Evolutionary conservation across 2,888 invertebrate species (phyloP).

Genomic region (Tetragonula carbonaria): DNA sequence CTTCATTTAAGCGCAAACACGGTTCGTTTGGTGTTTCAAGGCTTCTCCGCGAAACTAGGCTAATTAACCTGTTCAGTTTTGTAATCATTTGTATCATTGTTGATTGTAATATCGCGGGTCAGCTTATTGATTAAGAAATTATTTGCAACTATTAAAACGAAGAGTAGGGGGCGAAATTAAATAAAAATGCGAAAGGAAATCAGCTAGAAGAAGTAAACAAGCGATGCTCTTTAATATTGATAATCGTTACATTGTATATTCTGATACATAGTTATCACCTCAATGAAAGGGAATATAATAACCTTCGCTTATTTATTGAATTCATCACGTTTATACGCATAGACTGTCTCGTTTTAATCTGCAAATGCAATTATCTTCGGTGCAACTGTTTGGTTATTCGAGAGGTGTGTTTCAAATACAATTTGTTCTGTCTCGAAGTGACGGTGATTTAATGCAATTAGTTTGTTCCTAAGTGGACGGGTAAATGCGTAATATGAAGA

Average conservation of each 20-base stretch:
- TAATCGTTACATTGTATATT: constrained; percentile 29
- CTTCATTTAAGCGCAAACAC: neutral
- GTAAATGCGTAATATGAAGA: too few relatives aligned
- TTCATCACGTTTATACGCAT: neutral
- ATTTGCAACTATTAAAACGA: too few relatives aligned
- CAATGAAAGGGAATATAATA: neutral
- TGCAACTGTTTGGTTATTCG: too few relatives aligned
- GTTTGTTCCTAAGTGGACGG: too few relatives aligned
- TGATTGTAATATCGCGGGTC: neutral
- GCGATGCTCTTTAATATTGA: constrained; percentile 42
- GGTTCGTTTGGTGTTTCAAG: neutral
- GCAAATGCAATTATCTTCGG: too few relatives aligned
- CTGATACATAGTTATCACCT: neutral
- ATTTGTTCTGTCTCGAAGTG: too few relatives aligned
- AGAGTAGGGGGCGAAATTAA: neutral
- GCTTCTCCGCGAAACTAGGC: neutral
- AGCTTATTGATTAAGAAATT: neutral
- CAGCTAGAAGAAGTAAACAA: constrained; percentile 19
- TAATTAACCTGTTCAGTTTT: neutral
- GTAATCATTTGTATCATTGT: neutral
- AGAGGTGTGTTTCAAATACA: too few relatives aligned
- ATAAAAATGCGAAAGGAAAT: neutral
- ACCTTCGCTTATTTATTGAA: neutral
- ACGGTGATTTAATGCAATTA: too few relatives aligned
- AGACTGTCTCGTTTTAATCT: too few relatives aligned